A percentile compares a stretch with the other conserved stretches of the same genome.
These are phyloP conservation scores for Dicycla oo DNA, from an alignment of 2,888 invertebrate species.

Conservation along the genomic window DNA sequence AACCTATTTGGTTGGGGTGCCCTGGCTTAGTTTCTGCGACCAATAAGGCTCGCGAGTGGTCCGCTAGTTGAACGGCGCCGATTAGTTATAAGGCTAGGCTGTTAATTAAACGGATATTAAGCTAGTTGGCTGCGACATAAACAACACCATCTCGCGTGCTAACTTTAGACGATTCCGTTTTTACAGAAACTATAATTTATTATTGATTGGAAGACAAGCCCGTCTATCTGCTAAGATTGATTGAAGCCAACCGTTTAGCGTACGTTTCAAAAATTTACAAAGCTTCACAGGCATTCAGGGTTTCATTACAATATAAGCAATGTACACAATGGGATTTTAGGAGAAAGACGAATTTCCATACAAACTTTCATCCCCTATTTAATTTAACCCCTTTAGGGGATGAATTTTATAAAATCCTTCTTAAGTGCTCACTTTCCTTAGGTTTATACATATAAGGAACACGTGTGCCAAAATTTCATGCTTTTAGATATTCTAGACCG, in stretches of 20 bases:
- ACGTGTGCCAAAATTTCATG: not conserved
- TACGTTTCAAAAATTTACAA: not conserved
- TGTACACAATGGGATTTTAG: not conserved
- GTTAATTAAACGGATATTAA: too few relatives aligned
- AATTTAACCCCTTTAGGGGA: not conserved
- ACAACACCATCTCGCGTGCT: not conserved
- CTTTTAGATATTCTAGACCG: not conserved
- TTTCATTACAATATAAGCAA: not conserved
- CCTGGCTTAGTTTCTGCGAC: too few relatives aligned
- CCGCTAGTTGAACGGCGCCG: too few relatives aligned
- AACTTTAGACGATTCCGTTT: slow-evolving; percentile 9
- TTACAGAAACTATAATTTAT: not conserved
- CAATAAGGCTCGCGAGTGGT: too few relatives aligned
- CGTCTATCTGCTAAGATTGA: too few relatives aligned
- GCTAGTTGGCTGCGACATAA: too few relatives aligned
- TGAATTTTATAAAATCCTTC: too few relatives aligned
- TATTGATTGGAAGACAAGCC: too few relatives aligned
- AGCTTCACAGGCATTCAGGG: not conserved
- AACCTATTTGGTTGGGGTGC: too few relatives aligned
- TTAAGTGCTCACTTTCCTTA: not conserved
- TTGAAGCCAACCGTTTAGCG: not conserved
- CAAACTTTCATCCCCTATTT: not conserved
- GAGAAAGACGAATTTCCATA: not conserved
- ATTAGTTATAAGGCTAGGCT: too few relatives aligned
- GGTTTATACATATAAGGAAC: not conserved